Base-by-base conservation (phyloP, 2,888 invertebrate species). In the Drosophila prostipennis region DNA sequence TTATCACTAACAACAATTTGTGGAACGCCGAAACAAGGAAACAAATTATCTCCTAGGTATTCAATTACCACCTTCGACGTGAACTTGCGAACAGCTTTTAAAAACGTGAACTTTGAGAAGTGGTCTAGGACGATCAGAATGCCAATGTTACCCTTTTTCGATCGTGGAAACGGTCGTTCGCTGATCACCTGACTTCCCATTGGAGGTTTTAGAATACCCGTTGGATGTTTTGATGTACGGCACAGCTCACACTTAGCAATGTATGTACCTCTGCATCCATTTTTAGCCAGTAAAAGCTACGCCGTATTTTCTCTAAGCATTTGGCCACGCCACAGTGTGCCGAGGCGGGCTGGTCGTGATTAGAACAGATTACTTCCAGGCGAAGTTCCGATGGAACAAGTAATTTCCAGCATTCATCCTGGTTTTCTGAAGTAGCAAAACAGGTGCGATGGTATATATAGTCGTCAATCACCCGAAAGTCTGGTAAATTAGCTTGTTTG, bases 211-310 rank as follows among this genome's bases (percentile, higher is more conserved):
- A 37, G 37, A 6, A 37, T n/a, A 37, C 1, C 4, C 13, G 37
- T 37, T n/a, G 37, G 37, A 37, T n/a, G 37, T 37, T n/a, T 37
- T 13, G 37, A 37, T n/a, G 37, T 37, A n/a, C 37, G 37, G n/a
- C 37, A n/a, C n/a, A 37, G 7, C n/a, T 37, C 37, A 37, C n/a
- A n/a, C n/a, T 13, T 13, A 37, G 37, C n/a, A n/a, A 37, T 37
- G n/a, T 37, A n/a, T 7, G 37, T 6, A n/a, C 37, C 6, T 37
- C 37, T 13, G 13, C 34, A 34, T 1, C 34, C 29, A 29, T 6
- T 29, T 29, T 29, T 11, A 11, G 34, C 34, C 34, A 36, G 34
- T 11, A 36, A 11, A n/a, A 37, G n/a, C n/a, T 7, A 37, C 37
- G 37, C 6, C n/a, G 37, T n/a, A 37, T n/a, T 37, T 2, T 37